Evolutionary conservation across 2,113 vertebrate species (phyloP).

Genomic region (Entomyzon cyanotis): DNA sequence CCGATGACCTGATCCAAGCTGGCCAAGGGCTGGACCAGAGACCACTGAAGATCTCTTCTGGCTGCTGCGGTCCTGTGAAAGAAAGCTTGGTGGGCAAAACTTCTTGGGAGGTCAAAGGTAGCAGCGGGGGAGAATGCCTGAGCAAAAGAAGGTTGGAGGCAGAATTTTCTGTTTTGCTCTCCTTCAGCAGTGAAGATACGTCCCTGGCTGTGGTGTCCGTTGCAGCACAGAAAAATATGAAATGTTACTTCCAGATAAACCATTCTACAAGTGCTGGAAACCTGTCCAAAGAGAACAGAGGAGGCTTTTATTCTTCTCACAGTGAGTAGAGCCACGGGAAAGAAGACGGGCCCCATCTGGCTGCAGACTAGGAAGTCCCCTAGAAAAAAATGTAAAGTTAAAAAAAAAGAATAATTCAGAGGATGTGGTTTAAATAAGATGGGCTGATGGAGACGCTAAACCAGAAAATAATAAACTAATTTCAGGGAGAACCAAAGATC

Average conservation of each 20-base stretch:
- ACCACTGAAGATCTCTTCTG: background rate
- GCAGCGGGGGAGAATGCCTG: background rate
- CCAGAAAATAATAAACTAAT: background rate
- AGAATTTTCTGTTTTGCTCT: background rate
- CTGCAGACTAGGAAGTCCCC: background rate
- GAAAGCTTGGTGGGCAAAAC: background rate
- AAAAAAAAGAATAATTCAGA: background rate
- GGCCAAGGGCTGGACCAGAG: background rate
- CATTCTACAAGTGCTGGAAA: background rate
- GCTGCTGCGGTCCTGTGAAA: background rate
- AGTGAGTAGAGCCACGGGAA: background rate
- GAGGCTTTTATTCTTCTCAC: background rate
- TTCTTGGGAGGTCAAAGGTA: background rate
- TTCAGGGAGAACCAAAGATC: background rate
- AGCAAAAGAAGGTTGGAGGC: background rate
- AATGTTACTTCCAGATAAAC: constrained; percentile 12
- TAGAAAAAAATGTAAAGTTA: background rate
- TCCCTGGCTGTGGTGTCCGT: background rate
- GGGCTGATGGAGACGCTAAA: background rate
- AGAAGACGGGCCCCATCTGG: constrained; percentile 1
- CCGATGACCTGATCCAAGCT: background rate
- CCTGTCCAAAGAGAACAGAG: constrained; percentile 15
- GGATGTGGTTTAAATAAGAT: background rate
- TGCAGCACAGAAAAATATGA: background rate
- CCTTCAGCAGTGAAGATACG: background rate